phyloP scores from a whole-genome alignment of 2,113 vertebrate species.

The Rhagologus leucostigma region DNA sequence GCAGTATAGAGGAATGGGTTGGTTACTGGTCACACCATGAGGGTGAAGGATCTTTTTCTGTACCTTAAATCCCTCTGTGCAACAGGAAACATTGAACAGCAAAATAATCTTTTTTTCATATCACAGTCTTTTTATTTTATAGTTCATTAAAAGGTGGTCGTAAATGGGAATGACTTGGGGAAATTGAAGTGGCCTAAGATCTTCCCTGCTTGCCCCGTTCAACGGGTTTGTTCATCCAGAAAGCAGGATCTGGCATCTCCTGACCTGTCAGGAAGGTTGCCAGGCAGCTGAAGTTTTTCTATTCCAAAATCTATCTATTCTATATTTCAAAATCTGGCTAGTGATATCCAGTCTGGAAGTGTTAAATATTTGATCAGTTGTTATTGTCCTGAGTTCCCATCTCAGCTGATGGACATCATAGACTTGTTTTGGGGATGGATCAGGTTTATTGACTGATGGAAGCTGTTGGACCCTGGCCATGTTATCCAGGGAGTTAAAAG shows the following conservation, averaged over 20 bases:
- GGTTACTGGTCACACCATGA: not conserved
- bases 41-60: not conserved
- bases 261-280: not conserved
- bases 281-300: not conserved
- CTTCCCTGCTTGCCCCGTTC: not conserved
- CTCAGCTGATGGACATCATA: not conserved
- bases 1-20: not conserved
- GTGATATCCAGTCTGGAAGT: not conserved
- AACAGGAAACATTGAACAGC: not conserved
- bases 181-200: not conserved
- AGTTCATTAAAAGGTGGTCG: not conserved
- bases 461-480: not conserved
- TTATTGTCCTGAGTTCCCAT: not conserved
- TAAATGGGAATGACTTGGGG: accelerated
- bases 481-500: not conserved
- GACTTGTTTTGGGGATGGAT: not conserved
- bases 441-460: not conserved
- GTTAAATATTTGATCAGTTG: not conserved
- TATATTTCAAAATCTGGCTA: not conserved
- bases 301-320: no score
- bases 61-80: not conserved
- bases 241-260: not conserved
- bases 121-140: not conserved
- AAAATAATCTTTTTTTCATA: not conserved
- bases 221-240: not conserved